phyloP scores from a whole-genome alignment of 2,113 vertebrate genomes.

The Chlamydotis undulata region DNA sequence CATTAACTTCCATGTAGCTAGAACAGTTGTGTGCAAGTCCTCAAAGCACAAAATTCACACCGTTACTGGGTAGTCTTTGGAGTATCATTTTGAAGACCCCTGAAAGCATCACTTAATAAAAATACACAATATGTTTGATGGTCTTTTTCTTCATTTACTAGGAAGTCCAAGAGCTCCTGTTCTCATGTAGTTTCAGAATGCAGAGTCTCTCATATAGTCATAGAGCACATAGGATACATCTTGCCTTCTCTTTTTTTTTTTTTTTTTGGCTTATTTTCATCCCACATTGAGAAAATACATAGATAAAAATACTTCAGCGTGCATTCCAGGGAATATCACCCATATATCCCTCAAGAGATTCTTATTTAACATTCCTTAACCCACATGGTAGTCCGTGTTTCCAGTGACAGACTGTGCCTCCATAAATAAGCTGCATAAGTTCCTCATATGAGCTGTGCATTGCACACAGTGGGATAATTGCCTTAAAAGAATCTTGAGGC shows the following conservation, averaged over 20 bases:
- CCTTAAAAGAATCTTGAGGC: slow-evolving; percentile 17
- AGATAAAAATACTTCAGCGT: slow-evolving; percentile 20
- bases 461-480: background rate
- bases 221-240: background rate
- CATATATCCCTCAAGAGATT: slow-evolving; percentile 18
- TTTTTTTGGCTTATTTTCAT: background rate
- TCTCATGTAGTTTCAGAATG: background rate
- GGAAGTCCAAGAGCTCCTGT: background rate
- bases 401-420: slow-evolving; percentile 37
- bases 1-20: background rate
- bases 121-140: background rate
- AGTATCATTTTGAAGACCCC: background rate
- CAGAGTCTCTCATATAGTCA: background rate
- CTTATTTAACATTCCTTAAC: slow-evolving; percentile 44
- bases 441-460: background rate
- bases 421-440: slow-evolving; percentile 8
- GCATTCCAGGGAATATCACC: slow-evolving; percentile 43
- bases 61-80: background rate
- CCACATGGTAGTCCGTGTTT: background rate
- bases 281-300: slow-evolving; percentile 5
- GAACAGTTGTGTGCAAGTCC: background rate
- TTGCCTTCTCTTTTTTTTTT: background rate
- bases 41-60: background rate
- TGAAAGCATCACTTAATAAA: background rate
- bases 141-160: background rate